Evolutionary conservation across 1,140 invertebrate species (phyloP).

Genomic region (Choristoneura fumiferana): DNA sequence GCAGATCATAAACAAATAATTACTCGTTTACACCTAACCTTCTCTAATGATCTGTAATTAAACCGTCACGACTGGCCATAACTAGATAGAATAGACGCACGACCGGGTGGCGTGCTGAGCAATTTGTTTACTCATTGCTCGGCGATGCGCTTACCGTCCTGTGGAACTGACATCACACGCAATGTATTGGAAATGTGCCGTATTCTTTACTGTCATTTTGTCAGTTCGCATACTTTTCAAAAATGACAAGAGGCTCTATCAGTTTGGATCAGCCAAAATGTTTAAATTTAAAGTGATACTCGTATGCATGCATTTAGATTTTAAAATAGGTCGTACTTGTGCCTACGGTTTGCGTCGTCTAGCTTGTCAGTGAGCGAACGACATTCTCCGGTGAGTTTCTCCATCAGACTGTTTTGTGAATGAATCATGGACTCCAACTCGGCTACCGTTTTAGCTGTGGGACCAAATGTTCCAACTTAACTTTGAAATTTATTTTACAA

Average conservation of each 20-base stretch:
- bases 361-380: constrained; percentile 90
- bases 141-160: too few relatives aligned
- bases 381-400: constrained; percentile 91
- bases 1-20: neutral
- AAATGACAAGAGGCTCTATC: neutral
- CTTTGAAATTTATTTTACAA: constrained; percentile 39
- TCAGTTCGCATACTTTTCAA: too few relatives aligned
- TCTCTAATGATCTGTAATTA: too few relatives aligned
- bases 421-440: constrained; percentile 91
- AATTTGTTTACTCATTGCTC: too few relatives aligned
- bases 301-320: constrained; percentile 61
- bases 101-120: too few relatives aligned
- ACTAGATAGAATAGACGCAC: too few relatives aligned
- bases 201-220: too few relatives aligned
- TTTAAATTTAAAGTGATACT: constrained; percentile 30
- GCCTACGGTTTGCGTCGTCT: constrained; percentile 88
- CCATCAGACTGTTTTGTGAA: constrained; percentile 92
- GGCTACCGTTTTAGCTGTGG: constrained; percentile 88
- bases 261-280: constrained; percentile 17
- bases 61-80: too few relatives aligned
- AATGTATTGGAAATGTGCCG: too few relatives aligned
- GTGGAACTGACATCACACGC: too few relatives aligned
- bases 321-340: constrained; percentile 85
- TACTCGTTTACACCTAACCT: too few relatives aligned
- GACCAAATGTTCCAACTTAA: constrained; percentile 64